Percentiles rank a stretch among this genome's conserved stretches.
phyloP scores from a whole-genome alignment of 2,797 vertebrate genomes.

The Gallinago solitaria region DNA sequence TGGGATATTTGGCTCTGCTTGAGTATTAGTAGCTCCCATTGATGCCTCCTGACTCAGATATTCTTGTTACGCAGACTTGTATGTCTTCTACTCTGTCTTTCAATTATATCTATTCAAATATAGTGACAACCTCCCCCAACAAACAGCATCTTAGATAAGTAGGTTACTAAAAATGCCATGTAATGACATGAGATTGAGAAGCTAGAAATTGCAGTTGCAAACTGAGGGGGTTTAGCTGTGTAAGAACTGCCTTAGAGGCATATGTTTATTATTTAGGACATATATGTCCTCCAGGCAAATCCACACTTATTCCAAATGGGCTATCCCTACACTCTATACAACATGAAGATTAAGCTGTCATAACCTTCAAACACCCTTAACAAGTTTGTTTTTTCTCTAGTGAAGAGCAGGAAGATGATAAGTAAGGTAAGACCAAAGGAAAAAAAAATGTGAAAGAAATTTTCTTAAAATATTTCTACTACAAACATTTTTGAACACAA shows the following conservation, averaged over 20 bases:
- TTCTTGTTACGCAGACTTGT: not conserved
- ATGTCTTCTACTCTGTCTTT: not conserved
- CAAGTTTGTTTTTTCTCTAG: not conserved
- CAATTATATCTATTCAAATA: not conserved
- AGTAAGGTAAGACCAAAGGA: not conserved
- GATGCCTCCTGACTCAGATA: not conserved
- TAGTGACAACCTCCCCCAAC: not conserved
- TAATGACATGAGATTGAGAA: not conserved
- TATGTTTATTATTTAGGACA: conserved; percentile 32
- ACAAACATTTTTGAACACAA: not conserved
- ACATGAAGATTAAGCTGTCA: not conserved
- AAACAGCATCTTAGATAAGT: not conserved
- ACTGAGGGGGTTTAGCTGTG: not conserved
- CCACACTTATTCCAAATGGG: not conserved
- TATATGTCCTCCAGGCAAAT: not conserved
- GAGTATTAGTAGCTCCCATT: not conserved
- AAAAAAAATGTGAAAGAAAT: not conserved
- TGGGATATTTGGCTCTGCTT: not conserved
- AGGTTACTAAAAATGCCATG: conserved; percentile 31
- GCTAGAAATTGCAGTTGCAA: not conserved
- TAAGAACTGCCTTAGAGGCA: conserved; percentile 6
- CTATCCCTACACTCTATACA: not conserved
- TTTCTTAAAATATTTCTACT: not conserved
- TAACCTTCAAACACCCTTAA: not conserved
- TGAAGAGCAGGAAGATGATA: not conserved